phyloP scores from a whole-genome alignment of 1,140 invertebrate species.

The Wiebesia pumilae region DNA sequence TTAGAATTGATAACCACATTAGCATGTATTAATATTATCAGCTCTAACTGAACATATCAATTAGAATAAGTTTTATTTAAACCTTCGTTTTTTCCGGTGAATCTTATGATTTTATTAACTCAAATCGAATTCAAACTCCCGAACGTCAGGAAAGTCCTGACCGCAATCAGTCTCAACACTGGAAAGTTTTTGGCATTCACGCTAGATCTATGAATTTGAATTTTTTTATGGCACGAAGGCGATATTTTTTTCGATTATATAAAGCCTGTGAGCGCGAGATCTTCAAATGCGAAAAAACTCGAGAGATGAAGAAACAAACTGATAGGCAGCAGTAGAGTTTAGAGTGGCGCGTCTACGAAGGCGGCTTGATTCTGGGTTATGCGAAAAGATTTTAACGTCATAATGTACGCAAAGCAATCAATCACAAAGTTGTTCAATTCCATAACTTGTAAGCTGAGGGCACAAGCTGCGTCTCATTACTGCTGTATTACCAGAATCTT shows the following conservation, averaged over 20 bases:
- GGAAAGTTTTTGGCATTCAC: background rate
- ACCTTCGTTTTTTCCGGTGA: background rate
- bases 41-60: background rate
- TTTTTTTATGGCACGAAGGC: constrained; percentile 17
- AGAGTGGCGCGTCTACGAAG: constrained; percentile 57
- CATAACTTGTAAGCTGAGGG: constrained; percentile 59
- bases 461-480: background rate
- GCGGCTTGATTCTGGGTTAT: constrained; percentile 53
- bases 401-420: constrained; percentile 65
- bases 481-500: constrained; percentile 38
- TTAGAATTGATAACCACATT: background rate
- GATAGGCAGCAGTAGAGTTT: background rate
- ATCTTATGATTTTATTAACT: too few species aligned
- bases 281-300: constrained; percentile 32
- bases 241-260: constrained; percentile 8
- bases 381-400: constrained; percentile 67
- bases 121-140: background rate
- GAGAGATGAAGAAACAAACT: constrained; percentile 43
- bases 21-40: background rate
- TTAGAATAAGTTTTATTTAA: background rate
- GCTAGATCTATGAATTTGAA: background rate
- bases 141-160: background rate
- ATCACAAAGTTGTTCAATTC: constrained; percentile 72
- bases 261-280: constrained; percentile 6
- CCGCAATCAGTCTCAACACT: background rate